These are phyloP conservation scores for Taphrorychus bicolor DNA, from an alignment of 2,888 invertebrate species.

Conservation along the genomic window DNA sequence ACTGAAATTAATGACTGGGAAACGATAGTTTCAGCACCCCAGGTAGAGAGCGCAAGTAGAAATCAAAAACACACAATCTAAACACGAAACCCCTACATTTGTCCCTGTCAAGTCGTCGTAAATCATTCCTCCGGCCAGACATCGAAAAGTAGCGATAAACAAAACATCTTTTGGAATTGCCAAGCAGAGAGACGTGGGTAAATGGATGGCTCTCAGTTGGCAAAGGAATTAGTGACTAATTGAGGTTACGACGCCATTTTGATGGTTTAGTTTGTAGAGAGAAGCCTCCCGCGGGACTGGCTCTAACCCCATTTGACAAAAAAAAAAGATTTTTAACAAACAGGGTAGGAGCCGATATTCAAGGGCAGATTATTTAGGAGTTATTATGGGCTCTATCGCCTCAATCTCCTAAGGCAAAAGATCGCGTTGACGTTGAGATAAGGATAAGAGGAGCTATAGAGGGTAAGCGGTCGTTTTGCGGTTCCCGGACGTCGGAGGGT, in stretches of 20 bases:
- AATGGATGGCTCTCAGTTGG: neutral
- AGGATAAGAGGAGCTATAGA: neutral
- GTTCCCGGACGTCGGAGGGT: neutral
- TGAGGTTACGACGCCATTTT: conserved; percentile 10
- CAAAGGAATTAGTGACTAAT: neutral
- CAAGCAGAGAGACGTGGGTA: conserved; percentile 18
- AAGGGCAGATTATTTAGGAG: neutral
- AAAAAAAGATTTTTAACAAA: neutral
- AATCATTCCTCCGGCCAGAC: conserved; percentile 22
- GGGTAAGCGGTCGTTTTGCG: neutral
- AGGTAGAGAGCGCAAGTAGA: conserved; percentile 21
- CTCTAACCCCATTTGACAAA: neutral
- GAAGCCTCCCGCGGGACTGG: neutral
- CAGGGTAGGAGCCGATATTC: neutral
- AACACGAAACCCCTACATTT: conserved; percentile 29
- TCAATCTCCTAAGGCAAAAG: neutral
- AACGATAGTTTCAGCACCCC: neutral
- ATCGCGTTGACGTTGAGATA: neutral
- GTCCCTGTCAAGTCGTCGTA: conserved; percentile 20
- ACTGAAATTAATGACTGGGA: no score
- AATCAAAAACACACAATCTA: conserved; percentile 10
- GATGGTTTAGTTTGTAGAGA: neutral
- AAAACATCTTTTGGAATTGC: conserved; percentile 24
- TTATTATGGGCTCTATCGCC: neutral
- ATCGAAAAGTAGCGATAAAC: conserved; percentile 19